Conservation (phyloP, 2,888 invertebrate genomes). For the Portevinia maculata region DNA sequence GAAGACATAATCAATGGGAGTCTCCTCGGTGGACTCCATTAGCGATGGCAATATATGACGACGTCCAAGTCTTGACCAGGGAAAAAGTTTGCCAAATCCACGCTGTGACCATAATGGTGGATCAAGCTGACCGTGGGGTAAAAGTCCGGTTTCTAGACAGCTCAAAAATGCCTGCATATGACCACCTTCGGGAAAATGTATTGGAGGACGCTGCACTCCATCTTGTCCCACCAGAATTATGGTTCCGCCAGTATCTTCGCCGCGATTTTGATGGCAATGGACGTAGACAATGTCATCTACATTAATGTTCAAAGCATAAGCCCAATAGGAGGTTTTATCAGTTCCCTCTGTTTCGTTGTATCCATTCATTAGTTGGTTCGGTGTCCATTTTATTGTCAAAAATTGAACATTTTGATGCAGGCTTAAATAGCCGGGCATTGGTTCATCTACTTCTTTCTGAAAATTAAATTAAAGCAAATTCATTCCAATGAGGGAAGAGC, state of each 20-base stretch:
- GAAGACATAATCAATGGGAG: conserved; percentile 92
- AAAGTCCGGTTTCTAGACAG: conserved; percentile 92
- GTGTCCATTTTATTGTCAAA: conserved; percentile 97
- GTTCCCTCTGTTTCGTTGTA: conserved; percentile 87
- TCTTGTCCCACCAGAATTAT: conserved; percentile 96
- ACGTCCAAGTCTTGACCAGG: conserved; percentile 85
- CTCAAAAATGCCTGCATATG: conserved; percentile 95
- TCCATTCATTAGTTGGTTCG: conserved; percentile 98
- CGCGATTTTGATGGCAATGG: conserved; percentile 94
- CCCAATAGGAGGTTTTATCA: conserved; percentile 93
- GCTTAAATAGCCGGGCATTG: conserved; percentile 95
- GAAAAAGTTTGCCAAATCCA: conserved; percentile 87
- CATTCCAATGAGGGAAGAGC: no score
- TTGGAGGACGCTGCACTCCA: conserved; percentile 96
- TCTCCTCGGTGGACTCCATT: conserved; percentile 85
- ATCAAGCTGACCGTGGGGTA: conserved; percentile 95
- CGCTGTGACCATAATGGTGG: conserved; percentile 97
- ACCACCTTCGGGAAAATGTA: conserved; percentile 95
- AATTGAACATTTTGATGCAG: conserved; percentile 93
- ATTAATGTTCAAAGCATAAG: conserved; percentile 94
- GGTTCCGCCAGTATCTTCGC: conserved; percentile 90
- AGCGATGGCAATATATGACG: conserved; percentile 87
- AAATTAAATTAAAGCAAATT: conserved; percentile 38
- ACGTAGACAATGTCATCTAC: conserved; percentile 98
- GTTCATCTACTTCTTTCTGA: conserved; percentile 90